These are phyloP conservation scores for Scaptomyza polygonia DNA, from an alignment of 2,888 invertebrate species.

Conservation along the genomic window DNA sequence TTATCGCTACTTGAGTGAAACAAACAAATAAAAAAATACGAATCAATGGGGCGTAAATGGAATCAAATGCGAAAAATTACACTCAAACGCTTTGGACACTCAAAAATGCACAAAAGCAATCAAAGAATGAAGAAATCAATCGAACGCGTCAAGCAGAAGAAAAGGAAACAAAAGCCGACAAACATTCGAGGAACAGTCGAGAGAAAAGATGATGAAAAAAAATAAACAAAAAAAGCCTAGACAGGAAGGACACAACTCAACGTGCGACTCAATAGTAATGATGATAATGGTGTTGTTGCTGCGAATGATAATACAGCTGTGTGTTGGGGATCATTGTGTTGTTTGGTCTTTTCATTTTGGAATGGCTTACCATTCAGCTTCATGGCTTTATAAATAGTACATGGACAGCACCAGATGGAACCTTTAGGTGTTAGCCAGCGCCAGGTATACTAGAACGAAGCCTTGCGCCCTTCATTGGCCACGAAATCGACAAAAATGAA, in stretches of 20 bases:
- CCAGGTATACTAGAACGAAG: slow-evolving; percentile 16
- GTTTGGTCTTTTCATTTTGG: slow-evolving; percentile 25
- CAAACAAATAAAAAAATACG: slow-evolving; percentile 19
- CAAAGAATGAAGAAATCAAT: slow-evolving; percentile 27
- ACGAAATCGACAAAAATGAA: slow-evolving; percentile 75
- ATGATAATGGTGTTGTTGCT: slow-evolving; percentile 13
- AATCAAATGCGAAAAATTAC: slow-evolving; percentile 60
- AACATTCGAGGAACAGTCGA: neutral
- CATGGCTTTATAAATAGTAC: slow-evolving; percentile 78
- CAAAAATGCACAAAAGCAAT: slow-evolving; percentile 58
- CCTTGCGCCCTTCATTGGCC: slow-evolving; percentile 68
- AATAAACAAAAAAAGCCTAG: slow-evolving; percentile 4
- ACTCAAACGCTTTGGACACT: slow-evolving; percentile 51
- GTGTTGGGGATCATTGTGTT: slow-evolving; percentile 17
- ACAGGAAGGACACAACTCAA: slow-evolving; percentile 4
- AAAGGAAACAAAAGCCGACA: slow-evolving; percentile 28
- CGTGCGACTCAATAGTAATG: slow-evolving; percentile 1
- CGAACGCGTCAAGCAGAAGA: slow-evolving; percentile 5
- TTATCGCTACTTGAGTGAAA: slow-evolving; percentile 9
- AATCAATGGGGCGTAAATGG: slow-evolving; percentile 51
- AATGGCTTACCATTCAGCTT: slow-evolving; percentile 48
- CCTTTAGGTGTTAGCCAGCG: slow-evolving; percentile 39
- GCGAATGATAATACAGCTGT: slow-evolving; percentile 19
- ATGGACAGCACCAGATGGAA: slow-evolving; percentile 31
- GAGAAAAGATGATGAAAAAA: neutral